These are phyloP conservation scores for Drosophila hamatofila DNA, from an alignment of 2,888 invertebrate genomes.

Conservation along the genomic window DNA sequence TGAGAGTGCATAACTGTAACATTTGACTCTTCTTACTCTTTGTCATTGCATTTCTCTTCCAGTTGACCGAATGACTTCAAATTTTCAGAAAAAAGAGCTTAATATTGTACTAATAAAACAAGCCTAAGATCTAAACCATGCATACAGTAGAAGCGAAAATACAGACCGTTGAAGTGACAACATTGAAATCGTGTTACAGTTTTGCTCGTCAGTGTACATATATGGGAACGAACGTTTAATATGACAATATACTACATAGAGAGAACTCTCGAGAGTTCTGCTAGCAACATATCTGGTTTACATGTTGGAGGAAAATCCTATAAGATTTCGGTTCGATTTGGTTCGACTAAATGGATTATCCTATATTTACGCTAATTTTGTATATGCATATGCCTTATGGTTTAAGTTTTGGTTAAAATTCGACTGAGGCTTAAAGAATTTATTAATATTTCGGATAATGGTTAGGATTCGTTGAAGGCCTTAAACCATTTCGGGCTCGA, in stretches of 20 bases:
- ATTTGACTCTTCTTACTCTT: no score
- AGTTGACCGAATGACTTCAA: no score
- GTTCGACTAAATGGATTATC: not conserved
- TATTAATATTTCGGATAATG: not conserved
- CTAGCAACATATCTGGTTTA: slow-evolving; percentile 25
- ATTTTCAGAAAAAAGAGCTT: no score
- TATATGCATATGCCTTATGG: not conserved
- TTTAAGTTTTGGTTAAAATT: not conserved
- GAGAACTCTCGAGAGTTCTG: slow-evolving; percentile 2
- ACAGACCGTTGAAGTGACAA: no score
- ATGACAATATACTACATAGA: slow-evolving; percentile 17
- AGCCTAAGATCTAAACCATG: no score
- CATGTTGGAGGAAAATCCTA: not conserved
- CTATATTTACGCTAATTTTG: not conserved
- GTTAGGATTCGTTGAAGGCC: not conserved
- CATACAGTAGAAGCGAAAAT: no score
- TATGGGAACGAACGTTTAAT: not conserved
- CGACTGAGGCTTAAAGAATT: not conserved
- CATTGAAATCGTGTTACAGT: no score
- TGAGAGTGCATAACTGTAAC: no score
- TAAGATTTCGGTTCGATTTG: not conserved
- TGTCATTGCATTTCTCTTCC: no score
- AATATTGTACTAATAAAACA: no score
- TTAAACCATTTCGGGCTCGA: not conserved
- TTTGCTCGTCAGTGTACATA: no score